Conservation (phyloP, 2,797 vertebrate genomes). For the Fistularia commersonii region DNA sequence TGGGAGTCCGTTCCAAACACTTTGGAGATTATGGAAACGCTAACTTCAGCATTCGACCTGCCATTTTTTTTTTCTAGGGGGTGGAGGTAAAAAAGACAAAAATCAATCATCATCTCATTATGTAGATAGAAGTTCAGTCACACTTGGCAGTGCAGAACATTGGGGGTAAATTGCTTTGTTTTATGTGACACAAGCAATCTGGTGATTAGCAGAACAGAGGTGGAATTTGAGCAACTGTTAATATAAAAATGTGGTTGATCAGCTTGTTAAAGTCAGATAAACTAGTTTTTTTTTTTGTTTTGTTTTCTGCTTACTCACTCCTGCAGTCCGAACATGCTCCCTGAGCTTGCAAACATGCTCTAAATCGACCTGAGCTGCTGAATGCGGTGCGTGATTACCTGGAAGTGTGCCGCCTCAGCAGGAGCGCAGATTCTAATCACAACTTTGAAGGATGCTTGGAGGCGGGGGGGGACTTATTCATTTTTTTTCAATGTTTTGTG, state of each 20-base stretch:
- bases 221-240: conserved; percentile 33
- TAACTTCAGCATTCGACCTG: conserved; percentile 13
- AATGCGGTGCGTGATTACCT: conserved; percentile 20
- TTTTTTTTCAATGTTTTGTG: too few relatives aligned
- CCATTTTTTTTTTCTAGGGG: too few relatives aligned
- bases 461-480: neutral
- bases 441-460: conserved; percentile 7
- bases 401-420: conserved; percentile 26
- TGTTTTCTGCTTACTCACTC: conserved; percentile 33
- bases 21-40: conserved; percentile 13
- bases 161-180: conserved; percentile 50
- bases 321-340: conserved; percentile 21
- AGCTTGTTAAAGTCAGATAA: conserved; percentile 48
- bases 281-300: conserved; percentile 13
- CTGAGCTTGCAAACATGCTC: conserved; percentile 46
- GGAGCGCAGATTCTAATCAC: conserved; percentile 4
- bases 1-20: too few relatives aligned
- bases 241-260: conserved; percentile 35
- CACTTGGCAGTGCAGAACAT: conserved; percentile 55
- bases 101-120: conserved; percentile 25
- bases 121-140: conserved; percentile 44
- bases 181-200: conserved; percentile 51
- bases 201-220: conserved; percentile 54
- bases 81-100: neutral
- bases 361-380: conserved; percentile 9